Evolutionary conservation across 2,113 vertebrate species (phyloP), one percentile per base, ranked within the genome.

Genomic region (Chitala chitala): DNA sequence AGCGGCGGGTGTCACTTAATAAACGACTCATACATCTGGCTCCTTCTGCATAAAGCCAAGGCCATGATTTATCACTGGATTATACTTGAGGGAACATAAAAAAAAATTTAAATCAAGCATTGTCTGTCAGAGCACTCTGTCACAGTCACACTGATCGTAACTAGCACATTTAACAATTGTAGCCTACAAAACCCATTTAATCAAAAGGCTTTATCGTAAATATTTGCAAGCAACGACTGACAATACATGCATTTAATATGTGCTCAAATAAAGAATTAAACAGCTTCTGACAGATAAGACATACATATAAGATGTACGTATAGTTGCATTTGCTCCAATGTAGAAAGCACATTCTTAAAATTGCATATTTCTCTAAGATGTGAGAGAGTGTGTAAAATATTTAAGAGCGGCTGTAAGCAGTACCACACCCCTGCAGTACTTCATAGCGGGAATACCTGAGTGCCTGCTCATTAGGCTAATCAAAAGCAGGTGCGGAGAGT

Each of bases 381-480:
- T 38, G 17, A 33, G 59, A 63, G 38, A 38, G 31, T 36, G 38
- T 38, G 3, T 63, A 29, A 63, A 33, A 29, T 38, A 63, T 36
- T 29, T 36, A 38, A 63, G 38, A 36, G 31, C 29, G n/a, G 59
- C 29, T 33, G 38, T 33, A 36, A 63, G 59, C 31, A 20, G 20
- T 38, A 33, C 38, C 33, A 63, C 59, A 63, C 59, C 17, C 33
- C 20, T 63, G 15, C 31, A 33, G 31, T 63, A 33, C 33, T 20
- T 63, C 59, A 20, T 63, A 38, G 59, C 31, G 33, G 59, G n/a
- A 17, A 63, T 63, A 38, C 20, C 59, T 33, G n/a, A 63, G 59
- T 63, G 59, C 38, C 15, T 13, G 33, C 59, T 63, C n/a, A 33
- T 63, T 63, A 38, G 31, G 33, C 17, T 63, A 63, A 63, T 36